Evolutionary conservation across 2,113 vertebrate species (phyloP), one percentile per base, ranked within the genome.

Genomic region (Dasypus novemcinctus): DNA sequence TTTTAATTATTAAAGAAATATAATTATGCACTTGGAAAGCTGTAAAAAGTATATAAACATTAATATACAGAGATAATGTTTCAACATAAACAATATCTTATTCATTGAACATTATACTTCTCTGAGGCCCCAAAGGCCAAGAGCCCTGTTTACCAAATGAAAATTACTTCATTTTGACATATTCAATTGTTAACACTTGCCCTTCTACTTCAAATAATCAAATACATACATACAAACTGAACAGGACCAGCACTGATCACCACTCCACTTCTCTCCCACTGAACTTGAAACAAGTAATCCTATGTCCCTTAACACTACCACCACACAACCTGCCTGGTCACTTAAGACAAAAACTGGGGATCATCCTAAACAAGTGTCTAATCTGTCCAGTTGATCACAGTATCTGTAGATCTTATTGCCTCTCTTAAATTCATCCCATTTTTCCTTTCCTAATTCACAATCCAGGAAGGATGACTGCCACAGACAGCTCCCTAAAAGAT

Each of bases 131-230:
- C 17, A 76, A 82, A 89, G 78, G 54, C 72, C 80, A 83, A 78
- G 0, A 59, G 59, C n/a, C 41, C 38, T 93, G 87, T 96, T 59
- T 46, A 75, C 38, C 27, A 80, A 43, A 38, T 87, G 46, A 75
- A 94, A 94, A 80, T 80, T 38, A 89, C 20, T 87, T 89, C 43
- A 82, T 93, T 94, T 90, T 80, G n/a, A 91, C 41, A 74, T 36
- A 82, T 17, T 33, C 49, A 87, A 72, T 52, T 91, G 63, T 21
- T 89, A 29, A 41, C 6, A 49, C 11, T 18, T 90, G 59, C 74
- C 27, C 8, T 0, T 90, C 11, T 71, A 75, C 46, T 95, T 6
- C 84, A 25, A 95, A 80, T 66, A 25, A 71, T 81, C 64, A 91
- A 80, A 81, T 38, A 91, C 11, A 81, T 21, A 88, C 14, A 68